Base-by-base conservation (phyloP, 2,888 invertebrate species). In the Anoplius nigerrimus region DNA sequence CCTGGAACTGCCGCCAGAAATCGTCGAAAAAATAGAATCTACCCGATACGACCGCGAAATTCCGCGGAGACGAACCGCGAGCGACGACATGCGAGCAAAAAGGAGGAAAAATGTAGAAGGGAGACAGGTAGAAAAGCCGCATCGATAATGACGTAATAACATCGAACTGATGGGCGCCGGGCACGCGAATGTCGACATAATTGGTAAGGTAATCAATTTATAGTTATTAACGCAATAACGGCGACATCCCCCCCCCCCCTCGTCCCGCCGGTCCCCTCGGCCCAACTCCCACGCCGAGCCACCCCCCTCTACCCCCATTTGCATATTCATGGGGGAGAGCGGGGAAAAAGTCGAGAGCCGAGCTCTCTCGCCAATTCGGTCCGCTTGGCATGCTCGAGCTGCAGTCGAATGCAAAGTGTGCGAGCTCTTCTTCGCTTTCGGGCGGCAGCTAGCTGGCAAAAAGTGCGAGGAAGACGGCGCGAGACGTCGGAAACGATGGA, bases 161-260 rank as follows among this genome's bases (percentile, higher is more conserved):
- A 34, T 34, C 34, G 34, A 34, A 34, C 24, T 16, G 43, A 24
- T 34, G 54, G 62, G n/a, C 45, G 22, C 34, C 20, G 13, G 51
- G 54, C 51, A 42, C 34, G 11, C 61, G 64, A 67, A 61, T 64
- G 21, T 69, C 56, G 74, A 66, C 74, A 75, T 80, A 80, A 77
- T 76, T 74, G 79, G 73, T 72, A 70, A 69, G 73, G 72, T 82
- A 83, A 83, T 81, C 78, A 77, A 83, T 82, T 81, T 83, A 82
- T 79, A 74, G 76, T 74, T 81, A 78, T 82, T 81, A 79, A 80
- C 74, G 72, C 77, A 69, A 76, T 78, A 80, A 76, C 71, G 75
- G 61, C 66, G 68, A 69, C 68, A 67, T 70, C 62, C 61, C 42
- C 13, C 42, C 13, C 42, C 42, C 6, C 42, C 16, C 48, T 48